Conservation (phyloP, 2,797 vertebrate species). For the Tangara arthus region DNA sequence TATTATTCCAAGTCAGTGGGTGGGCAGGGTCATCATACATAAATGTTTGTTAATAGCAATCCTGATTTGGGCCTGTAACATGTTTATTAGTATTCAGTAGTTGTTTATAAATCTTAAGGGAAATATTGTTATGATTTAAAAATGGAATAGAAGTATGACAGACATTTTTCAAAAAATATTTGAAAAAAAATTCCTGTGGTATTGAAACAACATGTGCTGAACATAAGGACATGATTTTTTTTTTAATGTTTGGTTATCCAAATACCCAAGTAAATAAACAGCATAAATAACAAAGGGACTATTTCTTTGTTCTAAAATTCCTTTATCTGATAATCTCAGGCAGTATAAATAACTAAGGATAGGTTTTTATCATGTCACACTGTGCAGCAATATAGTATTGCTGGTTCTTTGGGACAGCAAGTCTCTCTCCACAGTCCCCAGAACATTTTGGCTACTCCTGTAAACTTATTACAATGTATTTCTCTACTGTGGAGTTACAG, state of each 20-base stretch:
- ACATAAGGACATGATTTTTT: neutral
- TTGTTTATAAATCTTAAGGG: slow-evolving; percentile 30
- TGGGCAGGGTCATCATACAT: neutral
- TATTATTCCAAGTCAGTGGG: slow-evolving; percentile 11
- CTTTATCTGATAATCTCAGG: slow-evolving; percentile 39
- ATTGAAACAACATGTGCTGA: neutral
- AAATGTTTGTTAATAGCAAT: neutral
- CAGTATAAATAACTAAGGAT: slow-evolving; percentile 47
- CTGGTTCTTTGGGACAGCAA: slow-evolving; percentile 17
- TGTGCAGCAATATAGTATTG: neutral
- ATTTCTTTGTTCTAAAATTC: slow-evolving; percentile 49
- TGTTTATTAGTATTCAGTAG: slow-evolving; percentile 14
- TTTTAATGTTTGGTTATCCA: neutral
- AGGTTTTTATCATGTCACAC: slow-evolving; percentile 51
- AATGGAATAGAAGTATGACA: slow-evolving; percentile 27
- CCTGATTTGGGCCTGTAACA: neutral
- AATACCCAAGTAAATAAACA: slow-evolving; percentile 31
- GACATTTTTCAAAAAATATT: neutral
- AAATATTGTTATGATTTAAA: slow-evolving; percentile 36
- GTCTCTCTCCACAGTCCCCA: neutral
- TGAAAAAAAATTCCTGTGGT: slow-evolving; percentile 7
- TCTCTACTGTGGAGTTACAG: neutral
- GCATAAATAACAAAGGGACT: slow-evolving; percentile 14
- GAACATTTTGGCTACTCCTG: slow-evolving; percentile 36
- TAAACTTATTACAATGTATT: slow-evolving; percentile 38